These are phyloP conservation scores for Oophaga pumilio DNA, from an alignment of 2,113 vertebrate species.

Conservation along the genomic window DNA sequence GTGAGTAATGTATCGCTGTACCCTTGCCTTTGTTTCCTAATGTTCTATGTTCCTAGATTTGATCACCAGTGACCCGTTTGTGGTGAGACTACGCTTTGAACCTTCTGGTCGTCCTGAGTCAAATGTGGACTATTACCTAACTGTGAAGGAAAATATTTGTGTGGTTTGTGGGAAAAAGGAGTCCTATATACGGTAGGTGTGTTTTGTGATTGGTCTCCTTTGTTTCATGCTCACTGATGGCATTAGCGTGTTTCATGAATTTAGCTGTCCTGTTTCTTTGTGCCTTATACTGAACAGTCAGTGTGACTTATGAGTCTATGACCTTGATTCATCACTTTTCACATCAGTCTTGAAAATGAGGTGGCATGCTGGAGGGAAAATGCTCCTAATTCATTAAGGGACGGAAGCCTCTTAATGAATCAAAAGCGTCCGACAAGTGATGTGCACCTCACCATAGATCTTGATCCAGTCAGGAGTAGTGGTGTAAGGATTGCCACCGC, in stretches of 20 bases:
- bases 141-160: constrained; percentile 93
- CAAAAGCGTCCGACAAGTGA: too few species aligned
- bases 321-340: too few species aligned
- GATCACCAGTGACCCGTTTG: constrained; percentile 87
- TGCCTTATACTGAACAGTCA: too few species aligned
- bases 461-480: too few species aligned
- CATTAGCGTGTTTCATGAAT: too few species aligned
- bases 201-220: neutral
- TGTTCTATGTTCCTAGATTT: constrained; percentile 73
- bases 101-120: constrained; percentile 94
- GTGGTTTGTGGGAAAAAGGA: constrained; percentile 94
- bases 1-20: neutral
- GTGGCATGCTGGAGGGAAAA: too few species aligned
- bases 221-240: neutral
- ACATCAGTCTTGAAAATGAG: too few species aligned
- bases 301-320: too few species aligned
- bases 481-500: too few species aligned
- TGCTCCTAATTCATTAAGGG: too few species aligned
- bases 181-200: constrained; percentile 89
- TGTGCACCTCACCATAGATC: too few species aligned
- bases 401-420: too few species aligned
- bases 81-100: constrained; percentile 91
- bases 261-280: neutral
- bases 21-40: neutral
- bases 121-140: constrained; percentile 93